Percentiles rank a stretch among this genome's conserved stretches.
Evolutionary conservation across 2,797 vertebrate genomes (phyloP).

Genomic region (Falco biarmicus): DNA sequence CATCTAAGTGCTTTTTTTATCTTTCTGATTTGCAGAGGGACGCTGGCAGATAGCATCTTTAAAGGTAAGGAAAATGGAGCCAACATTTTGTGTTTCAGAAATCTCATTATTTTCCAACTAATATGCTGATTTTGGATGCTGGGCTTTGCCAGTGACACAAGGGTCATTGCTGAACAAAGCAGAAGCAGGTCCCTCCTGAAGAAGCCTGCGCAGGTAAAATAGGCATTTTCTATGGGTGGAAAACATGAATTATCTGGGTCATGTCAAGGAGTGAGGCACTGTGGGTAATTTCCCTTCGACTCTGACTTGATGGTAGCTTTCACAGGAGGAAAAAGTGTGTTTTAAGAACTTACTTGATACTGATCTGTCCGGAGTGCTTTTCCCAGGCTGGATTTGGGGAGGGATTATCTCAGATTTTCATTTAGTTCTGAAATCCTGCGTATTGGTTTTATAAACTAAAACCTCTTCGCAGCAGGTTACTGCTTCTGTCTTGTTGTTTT

Average conservation of each 20-base stretch:
- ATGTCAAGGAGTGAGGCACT: neutral
- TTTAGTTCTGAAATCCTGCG: conserved; percentile 62
- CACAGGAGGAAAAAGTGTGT: conserved; percentile 33
- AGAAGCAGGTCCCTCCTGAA: neutral
- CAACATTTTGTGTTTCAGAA: conserved; percentile 25
- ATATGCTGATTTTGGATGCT: conserved; percentile 27
- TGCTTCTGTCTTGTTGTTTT: conserved; percentile 60
- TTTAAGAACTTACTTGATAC: conserved; percentile 57
- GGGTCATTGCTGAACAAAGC: conserved; percentile 48
- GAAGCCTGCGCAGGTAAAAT: neutral
- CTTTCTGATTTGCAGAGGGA: conserved; percentile 14
- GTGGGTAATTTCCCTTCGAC: conserved; percentile 21
- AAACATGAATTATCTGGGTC: neutral
- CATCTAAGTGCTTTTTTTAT: conserved; percentile 44
- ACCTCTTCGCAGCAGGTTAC: conserved; percentile 20
- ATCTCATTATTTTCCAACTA: conserved; percentile 51
- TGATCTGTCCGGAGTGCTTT: conserved; percentile 63
- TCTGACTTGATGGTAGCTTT: conserved; percentile 8
- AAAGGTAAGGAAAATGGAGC: conserved; percentile 31
- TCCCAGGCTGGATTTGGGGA: conserved; percentile 59
- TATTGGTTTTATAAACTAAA: conserved; percentile 67
- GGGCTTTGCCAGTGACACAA: neutral
- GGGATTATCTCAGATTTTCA: conserved; percentile 72
- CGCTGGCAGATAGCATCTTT: conserved; percentile 2
- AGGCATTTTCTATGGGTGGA: neutral